Evolutionary conservation across 1,140 invertebrate genomes (phyloP), one percentile per base, ranked within the genome.

Genomic region (Procambarus virginalis): DNA sequence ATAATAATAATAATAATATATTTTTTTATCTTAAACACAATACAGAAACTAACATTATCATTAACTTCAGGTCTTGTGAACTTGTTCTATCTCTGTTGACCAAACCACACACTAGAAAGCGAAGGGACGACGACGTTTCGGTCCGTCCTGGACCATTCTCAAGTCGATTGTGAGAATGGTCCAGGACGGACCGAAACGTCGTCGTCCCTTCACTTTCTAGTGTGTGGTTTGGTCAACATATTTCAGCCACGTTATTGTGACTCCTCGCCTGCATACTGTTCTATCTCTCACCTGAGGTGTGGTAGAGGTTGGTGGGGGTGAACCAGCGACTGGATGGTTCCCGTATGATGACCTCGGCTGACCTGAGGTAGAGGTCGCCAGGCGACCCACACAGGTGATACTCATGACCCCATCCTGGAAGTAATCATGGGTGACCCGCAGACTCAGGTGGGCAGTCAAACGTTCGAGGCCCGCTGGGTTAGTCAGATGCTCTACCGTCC

Each of bases 281-380:
- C 8, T 8, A 10, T 34, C 58, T 10, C 86, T 87, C 64, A 91
- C 86, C 86, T 84, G 86, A 89, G 3, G 90, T 89, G 60, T 87
- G 91, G 83, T 91, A 92, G 17, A 92, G 82, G 70, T 92, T 90
- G 75, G 77, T 86, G 17, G 51, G 79, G 45, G 84, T n/a, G 60
- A 92, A 90, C 91, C 91, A 92, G 8, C 78, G 75, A 10, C 81
- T 86, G 20, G 91, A 92, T 2, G 91, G 91, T 51, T 92, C 91
- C 70, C 60, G 22, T 49, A 92, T 87, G 82, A 79, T 81, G 70
- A 92, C 80, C 64, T 85, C 64, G 12, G 75, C 60, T n/a, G 86
- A 75, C 78, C 70, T 60, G 68, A 55, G 14, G 83, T 92, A 92
- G 68, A 92, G 86, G 64, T 86, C 60, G 91, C 86, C 64, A 92